Percentiles rank a stretch among this genome's conserved stretches.
phyloP scores from a whole-genome alignment of 2,113 vertebrate species.

The Bufo gargarizans region DNA sequence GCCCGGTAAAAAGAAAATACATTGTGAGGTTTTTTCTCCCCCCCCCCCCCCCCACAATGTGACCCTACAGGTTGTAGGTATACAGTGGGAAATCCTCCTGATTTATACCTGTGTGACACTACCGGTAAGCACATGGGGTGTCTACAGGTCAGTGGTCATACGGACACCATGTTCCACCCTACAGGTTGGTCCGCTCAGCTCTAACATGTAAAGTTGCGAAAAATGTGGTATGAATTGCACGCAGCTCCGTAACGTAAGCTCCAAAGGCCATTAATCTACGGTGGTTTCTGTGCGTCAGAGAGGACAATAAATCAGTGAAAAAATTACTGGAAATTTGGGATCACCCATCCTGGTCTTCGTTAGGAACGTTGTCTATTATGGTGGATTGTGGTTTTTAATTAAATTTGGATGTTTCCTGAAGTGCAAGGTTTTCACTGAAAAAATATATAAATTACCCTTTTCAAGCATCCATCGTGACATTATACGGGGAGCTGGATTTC shows the following conservation, averaged over 20 bases:
- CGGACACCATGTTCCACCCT: too few relatives aligned
- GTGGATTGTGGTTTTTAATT: slow-evolving; percentile 24
- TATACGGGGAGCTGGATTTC: too few relatives aligned
- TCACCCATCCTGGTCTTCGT: neutral
- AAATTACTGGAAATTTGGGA: neutral
- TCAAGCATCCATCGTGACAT: neutral
- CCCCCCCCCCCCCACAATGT: too few relatives aligned
- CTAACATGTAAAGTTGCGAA: too few relatives aligned
- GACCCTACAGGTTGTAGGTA: too few relatives aligned
- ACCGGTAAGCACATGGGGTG: neutral
- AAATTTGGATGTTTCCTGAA: slow-evolving; percentile 10
- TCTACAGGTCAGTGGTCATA: too few relatives aligned
- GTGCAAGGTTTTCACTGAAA: neutral
- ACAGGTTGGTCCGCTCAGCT: too few relatives aligned
- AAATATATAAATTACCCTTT: neutral
- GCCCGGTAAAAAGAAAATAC: too few relatives aligned
- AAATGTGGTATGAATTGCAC: neutral
- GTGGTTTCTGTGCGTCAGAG: neutral
- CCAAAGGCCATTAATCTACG: neutral
- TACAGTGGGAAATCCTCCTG: too few relatives aligned
- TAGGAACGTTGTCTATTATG: neutral
- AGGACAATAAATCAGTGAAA: neutral
- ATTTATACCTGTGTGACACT: too few relatives aligned
- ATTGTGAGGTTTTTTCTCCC: too few relatives aligned
- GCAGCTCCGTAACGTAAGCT: neutral